Base-by-base conservation (phyloP, 2,888 invertebrate genomes). In the Chesias legatella region DNA sequence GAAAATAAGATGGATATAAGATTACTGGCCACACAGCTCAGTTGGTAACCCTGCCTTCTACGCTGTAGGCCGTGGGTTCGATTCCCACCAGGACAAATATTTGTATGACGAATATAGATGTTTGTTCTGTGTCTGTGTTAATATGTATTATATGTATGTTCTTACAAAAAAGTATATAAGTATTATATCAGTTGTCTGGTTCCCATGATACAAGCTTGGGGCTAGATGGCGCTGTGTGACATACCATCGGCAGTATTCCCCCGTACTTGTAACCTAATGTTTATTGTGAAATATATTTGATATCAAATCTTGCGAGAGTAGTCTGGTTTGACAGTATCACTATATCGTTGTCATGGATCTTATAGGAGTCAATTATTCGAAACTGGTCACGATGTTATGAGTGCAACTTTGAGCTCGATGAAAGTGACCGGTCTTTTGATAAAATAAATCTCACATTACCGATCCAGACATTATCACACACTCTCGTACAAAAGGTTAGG, bases 401-500 rank as follows among this genome's bases (percentile, higher is more conserved):
- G 66, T 65, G 63, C 55, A 54, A 43, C 49, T 58, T 50, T 36
- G 45, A 58, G 55, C 67, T 47, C 38, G 51, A 53, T 57, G 69
- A 73, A 73, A 73, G 67, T 63, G 60, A 60, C 56, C 51, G 51
- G 52, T 44, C 28, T 49, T 48, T 43, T 53, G 53, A 60, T 58
- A 58, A 57, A 60, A 59, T 31, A 7, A 56, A 53, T 57, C 50
- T 55, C 53, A 53, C 60, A 62, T 40, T 44, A 20, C 28, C 22
- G 27, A 17, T 28, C 30, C 26, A 58, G 60, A 66, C 60, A 64
- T 62, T 60, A 67, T 63, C 64, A 59, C 63, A 63, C 64, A 68
- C 73, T 79, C 73, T 74, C 76, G 59, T 69, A 63, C 54, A 63
- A 73, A 76, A 74, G 68, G 71, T 77, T 63, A 63, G 48, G 52